Percentiles rank a stretch among this genome's conserved stretches.
phyloP scores from a whole-genome alignment of 2,113 vertebrate genomes.

The Oryzias javanicus region DNA sequence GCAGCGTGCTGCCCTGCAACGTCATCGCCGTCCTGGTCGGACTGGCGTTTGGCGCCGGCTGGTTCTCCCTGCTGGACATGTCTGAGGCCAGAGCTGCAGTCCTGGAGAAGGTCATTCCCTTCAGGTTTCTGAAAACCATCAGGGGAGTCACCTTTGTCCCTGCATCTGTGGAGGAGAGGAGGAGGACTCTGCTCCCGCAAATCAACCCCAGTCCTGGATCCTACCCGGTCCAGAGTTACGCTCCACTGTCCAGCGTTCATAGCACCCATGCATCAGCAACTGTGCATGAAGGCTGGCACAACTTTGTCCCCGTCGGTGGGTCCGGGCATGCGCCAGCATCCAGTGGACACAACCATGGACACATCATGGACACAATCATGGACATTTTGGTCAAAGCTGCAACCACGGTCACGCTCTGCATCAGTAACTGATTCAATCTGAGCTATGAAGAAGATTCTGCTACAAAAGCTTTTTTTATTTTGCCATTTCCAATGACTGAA shows the following conservation, averaged over 20 bases:
- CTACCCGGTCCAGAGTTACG: conserved; percentile 70
- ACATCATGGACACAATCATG: conserved; percentile 9
- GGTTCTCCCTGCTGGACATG: conserved; percentile 51
- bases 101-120: conserved; percentile 59
- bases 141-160: conserved; percentile 39
- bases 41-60: conserved; percentile 58
- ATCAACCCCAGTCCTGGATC: conserved; percentile 65
- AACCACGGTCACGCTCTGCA: conserved; percentile 10
- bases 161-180: conserved; percentile 54
- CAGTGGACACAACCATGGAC: conserved; percentile 15
- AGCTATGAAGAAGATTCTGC: too few relatives aligned
- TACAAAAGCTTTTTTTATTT: too few relatives aligned
- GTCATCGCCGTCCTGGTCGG: conserved; percentile 50
- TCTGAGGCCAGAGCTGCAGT: conserved; percentile 52
- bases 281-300: conserved; percentile 59
- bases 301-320: not conserved
- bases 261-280: not conserved
- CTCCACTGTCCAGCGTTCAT: conserved; percentile 32
- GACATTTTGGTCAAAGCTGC: conserved; percentile 13
- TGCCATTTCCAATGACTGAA: too few relatives aligned
- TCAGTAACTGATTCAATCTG: conserved; percentile 3
- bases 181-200: conserved; percentile 62
- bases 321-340: not conserved
- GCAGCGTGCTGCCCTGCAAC: conserved; percentile 58
- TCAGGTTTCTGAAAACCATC: conserved; percentile 52